Conservation (phyloP, 1,140 invertebrate genomes). For the Elymnias hypermnestra region DNA sequence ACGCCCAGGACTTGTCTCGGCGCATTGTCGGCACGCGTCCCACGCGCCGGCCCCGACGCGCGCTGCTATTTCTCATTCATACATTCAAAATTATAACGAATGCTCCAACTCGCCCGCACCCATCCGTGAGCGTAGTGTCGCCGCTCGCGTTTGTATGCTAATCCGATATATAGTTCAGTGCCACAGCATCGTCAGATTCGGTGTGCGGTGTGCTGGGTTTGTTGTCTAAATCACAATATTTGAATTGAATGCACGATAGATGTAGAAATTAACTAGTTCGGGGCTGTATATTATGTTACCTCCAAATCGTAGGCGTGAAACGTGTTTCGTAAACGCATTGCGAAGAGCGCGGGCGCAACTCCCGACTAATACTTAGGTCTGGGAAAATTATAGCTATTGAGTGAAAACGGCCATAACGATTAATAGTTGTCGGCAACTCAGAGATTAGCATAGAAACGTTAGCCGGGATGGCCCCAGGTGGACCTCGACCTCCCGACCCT, state of each 20-base stretch:
- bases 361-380: slow-evolving; percentile 24
- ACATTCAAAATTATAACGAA: slow-evolving; percentile 75
- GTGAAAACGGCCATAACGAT: slow-evolving; percentile 61
- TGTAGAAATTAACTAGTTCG: slow-evolving; percentile 67
- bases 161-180: slow-evolving; percentile 53
- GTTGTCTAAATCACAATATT: slow-evolving; percentile 73
- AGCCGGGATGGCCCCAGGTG: slow-evolving; percentile 52
- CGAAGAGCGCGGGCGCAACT: slow-evolving; percentile 45
- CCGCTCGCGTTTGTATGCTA: slow-evolving; percentile 71
- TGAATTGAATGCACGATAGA: slow-evolving; percentile 73
- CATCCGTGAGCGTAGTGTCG: slow-evolving; percentile 51
- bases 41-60: slow-evolving; percentile 55
- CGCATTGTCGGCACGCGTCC: slow-evolving; percentile 66
- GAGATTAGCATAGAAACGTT: slow-evolving; percentile 70
- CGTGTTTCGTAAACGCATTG: slow-evolving; percentile 62
- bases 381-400: slow-evolving; percentile 48
- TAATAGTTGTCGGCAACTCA: slow-evolving; percentile 58
- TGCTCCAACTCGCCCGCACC: slow-evolving; percentile 58
- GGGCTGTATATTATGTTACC: slow-evolving; percentile 43
- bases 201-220: slow-evolving; percentile 53
- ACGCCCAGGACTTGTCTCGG: slow-evolving; percentile 69
- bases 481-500: slow-evolving; percentile 64
- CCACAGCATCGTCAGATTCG: slow-evolving; percentile 65
- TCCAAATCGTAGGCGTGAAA: slow-evolving; percentile 44
- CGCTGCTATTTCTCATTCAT: slow-evolving; percentile 71